Evolutionary conservation across 1,140 invertebrate genomes (phyloP), one percentile per base, ranked within the genome.

Genomic region (Calliopsis andreniformis): DNA sequence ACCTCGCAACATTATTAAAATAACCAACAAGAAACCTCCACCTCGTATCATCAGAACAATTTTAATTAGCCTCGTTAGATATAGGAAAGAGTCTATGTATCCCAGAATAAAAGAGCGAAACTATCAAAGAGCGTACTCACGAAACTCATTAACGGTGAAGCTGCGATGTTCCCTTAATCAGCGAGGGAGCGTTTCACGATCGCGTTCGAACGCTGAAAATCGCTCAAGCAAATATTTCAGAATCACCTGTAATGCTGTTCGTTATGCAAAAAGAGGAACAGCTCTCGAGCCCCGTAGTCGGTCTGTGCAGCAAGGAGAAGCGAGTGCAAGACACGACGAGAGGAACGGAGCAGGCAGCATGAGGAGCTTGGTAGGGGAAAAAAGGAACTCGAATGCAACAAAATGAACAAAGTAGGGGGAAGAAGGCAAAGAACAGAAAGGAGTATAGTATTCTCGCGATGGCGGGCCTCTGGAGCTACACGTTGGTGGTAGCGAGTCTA

Each of bases 121-220:
- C 14, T 14, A 5, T 16, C 16, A 18, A 7, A 10, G n/a, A 35
- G n/a, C 5, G 56, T 51, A 45, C 25, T 62, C 45, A 56, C 16
- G 56, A 71, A 71, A 45, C 56, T 62, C 56, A 43, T 61, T 71
- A 71, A 23, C n/a, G 25, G n/a, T 4, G 8, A 14, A 47, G 28
- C 55, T 35, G 68, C 51, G 20, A 71, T 32, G 43, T 64, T 51
- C 43, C 18, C 56, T 61, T 71, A 71, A 71, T 71, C 68, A 71
- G 28, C 49, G 35, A 42, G 28, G 35, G 43, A 55, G 43, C 62
- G 62, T 49, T 71, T 71, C 68, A 43, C 43, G 68, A 71, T 73
- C 39, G 28, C 25, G 28, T 73, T 66, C 61, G 71, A 73, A 66
- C 58, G 71, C 49, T 56, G 71, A 25, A 56, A 66, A 66, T 45